Base-by-base conservation (phyloP, 2,797 vertebrate genomes). In the Pangasius djambal region DNA sequence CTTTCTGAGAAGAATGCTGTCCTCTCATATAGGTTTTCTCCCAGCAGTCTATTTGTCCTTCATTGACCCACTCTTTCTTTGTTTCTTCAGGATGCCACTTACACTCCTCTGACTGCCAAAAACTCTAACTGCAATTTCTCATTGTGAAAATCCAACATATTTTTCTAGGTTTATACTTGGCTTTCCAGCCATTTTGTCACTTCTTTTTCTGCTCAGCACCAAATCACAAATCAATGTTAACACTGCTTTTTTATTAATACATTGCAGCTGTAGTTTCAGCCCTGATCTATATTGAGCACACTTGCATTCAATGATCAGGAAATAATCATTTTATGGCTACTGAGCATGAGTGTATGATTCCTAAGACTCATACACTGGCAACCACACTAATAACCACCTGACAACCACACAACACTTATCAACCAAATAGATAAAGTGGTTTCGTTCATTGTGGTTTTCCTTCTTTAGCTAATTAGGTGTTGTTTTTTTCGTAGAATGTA, bases 151-250 rank as follows among this genome's bases (percentile, higher is more conserved):
- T 57, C 50, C 50, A 81, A 79, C 16, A 57, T 18, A 34, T 20
- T 61, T 61, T 61, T 82, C 79, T 6, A 34, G 18, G n/a, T 31
- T 34, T 55, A 79, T 25, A 37, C n/a, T 37, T 22, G 28, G 28
- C 15, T 4, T 79, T 55, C 10, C 10, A 82, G 20, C 20, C 2
- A 40, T 40, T 22, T 25, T 40, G 5, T 61, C 52, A 22, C n/a
- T 48, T 48, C 44, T 20, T 57, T 79, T 79, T 81, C n/a, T 79
- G 16, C 74, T 50, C 74, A 50, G 74, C n/a, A 55, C 50, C 77
- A 79, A 34, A 55, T 55, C 50, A 57, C 50, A 79, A 34, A 55
- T 79, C 50, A 7, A 2, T 55, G 50, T 79, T 52, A 59, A 79
- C 77, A 57, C 31, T 37, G 52, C 4, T 81, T 57, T n/a, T 16